Percentiles rank a stretch among this genome's conserved stretches.
phyloP scores from a whole-genome alignment of 92 coral and sea anemone genomes.

The Palythoa grandis region DNA sequence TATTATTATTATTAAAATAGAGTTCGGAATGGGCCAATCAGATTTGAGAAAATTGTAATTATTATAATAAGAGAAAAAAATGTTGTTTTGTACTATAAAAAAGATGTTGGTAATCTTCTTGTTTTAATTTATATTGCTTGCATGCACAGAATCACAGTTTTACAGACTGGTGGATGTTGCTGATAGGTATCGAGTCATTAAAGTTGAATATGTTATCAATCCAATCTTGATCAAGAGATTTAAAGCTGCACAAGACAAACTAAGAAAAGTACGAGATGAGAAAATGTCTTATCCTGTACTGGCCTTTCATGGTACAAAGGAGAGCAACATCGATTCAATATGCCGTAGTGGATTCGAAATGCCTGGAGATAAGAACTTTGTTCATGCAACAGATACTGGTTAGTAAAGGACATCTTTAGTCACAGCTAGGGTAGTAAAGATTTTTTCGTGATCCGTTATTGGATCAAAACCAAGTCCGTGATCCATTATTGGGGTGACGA shows the following conservation, averaged over 20 bases:
- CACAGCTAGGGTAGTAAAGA: no score
- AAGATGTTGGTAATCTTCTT: no score
- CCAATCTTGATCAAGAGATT: slow-evolving; percentile 67
- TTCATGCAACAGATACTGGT: slow-evolving; percentile 86
- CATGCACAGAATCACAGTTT: slow-evolving; percentile 74
- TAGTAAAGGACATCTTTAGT: background rate
- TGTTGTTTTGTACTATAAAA: no score
- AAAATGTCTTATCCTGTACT: slow-evolving; percentile 71
- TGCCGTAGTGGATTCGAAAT: slow-evolving; percentile 69
- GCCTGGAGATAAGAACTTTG: slow-evolving; percentile 80
- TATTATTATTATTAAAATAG: no score
- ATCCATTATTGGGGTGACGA: no score
- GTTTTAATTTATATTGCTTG: background rate
- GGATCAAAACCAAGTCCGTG: no score
- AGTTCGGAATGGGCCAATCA: no score
- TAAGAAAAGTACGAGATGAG: slow-evolving; percentile 61
- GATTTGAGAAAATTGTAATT: no score
- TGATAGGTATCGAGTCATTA: slow-evolving; percentile 77
- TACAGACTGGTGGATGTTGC: slow-evolving; percentile 78
- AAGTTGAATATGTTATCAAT: slow-evolving; percentile 77
- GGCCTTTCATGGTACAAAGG: slow-evolving; percentile 87
- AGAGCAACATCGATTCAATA: slow-evolving; percentile 72
- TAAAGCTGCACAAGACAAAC: slow-evolving; percentile 64
- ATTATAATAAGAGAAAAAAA: no score
- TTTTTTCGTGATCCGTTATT: no score